phyloP scores from a whole-genome alignment of 2,797 vertebrate genomes.

The Etheostoma nigrum region DNA sequence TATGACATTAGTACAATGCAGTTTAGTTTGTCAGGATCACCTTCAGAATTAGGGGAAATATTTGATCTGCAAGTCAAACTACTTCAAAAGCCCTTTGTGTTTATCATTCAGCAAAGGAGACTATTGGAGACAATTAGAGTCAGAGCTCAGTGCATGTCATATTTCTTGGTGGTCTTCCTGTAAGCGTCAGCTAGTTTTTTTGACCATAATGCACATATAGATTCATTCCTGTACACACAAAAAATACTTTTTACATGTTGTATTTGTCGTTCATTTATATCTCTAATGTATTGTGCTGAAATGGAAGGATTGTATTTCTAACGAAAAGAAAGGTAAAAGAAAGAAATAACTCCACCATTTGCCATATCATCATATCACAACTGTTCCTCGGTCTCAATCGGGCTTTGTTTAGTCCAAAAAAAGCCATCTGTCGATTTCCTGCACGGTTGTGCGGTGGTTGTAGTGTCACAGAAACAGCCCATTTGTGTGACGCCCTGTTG shows the following conservation, averaged over 20 bases:
- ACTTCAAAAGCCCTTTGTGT: background rate
- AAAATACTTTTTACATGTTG: background rate
- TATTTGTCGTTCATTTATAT: background rate
- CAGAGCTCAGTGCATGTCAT: no score
- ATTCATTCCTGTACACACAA: background rate
- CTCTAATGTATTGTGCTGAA: background rate
- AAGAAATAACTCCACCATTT: no score
- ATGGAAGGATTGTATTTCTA: background rate
- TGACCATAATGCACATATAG: background rate
- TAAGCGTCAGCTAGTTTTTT: background rate
- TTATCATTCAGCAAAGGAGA: background rate
- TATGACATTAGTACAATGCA: constrained; percentile 1
- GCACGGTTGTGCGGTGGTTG: no score
- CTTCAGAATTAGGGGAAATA: background rate
- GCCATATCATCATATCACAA: no score
- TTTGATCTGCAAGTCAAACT: background rate
- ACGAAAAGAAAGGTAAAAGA: no score
- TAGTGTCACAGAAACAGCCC: no score
- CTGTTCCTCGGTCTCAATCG: background rate
- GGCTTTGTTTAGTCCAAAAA: no score
- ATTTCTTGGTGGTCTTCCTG: background rate
- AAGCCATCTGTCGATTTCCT: no score
- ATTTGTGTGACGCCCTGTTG: no score
- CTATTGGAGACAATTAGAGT: background rate
- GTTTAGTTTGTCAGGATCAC: constrained; percentile 1